These are phyloP conservation scores for Aphelocoma californica DNA, from an alignment of 2,797 vertebrate species.

Conservation along the genomic window DNA sequence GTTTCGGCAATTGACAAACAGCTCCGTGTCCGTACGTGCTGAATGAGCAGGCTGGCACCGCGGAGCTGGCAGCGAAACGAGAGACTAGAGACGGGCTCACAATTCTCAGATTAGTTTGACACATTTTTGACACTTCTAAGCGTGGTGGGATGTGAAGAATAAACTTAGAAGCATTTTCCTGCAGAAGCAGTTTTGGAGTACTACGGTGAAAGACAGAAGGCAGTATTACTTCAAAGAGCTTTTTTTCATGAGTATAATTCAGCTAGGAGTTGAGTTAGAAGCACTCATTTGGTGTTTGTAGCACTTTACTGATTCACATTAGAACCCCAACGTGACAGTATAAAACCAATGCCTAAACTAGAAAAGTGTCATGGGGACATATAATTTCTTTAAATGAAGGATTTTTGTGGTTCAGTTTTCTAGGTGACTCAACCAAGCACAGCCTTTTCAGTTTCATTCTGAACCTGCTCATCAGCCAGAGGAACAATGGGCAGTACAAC, in stretches of 20 bases:
- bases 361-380: not conserved
- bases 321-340: not conserved
- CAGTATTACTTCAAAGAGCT: not conserved
- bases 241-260: not conserved
- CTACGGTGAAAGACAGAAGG: not conserved
- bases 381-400: not conserved
- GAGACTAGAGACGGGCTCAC: conserved; percentile 42
- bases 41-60: not conserved
- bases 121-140: conserved; percentile 25
- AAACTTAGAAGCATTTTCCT: conserved; percentile 39
- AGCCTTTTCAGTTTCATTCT: not conserved
- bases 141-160: conserved; percentile 41
- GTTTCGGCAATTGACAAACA: not conserved
- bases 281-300: not conserved
- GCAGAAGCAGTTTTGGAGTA: not conserved
- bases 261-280: not conserved
- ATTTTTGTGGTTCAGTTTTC: not conserved
- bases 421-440: not conserved
- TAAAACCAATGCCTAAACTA: not conserved
- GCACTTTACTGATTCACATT: rapidly evolving
- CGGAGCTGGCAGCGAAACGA: not conserved
- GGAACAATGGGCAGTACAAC: not conserved
- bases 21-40: not conserved
- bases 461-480: not conserved
- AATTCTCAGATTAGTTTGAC: conserved; percentile 27